Evolutionary conservation across 2,888 invertebrate genomes (phyloP), one percentile per base, ranked within the genome.

Genomic region (Julus scandinavius): DNA sequence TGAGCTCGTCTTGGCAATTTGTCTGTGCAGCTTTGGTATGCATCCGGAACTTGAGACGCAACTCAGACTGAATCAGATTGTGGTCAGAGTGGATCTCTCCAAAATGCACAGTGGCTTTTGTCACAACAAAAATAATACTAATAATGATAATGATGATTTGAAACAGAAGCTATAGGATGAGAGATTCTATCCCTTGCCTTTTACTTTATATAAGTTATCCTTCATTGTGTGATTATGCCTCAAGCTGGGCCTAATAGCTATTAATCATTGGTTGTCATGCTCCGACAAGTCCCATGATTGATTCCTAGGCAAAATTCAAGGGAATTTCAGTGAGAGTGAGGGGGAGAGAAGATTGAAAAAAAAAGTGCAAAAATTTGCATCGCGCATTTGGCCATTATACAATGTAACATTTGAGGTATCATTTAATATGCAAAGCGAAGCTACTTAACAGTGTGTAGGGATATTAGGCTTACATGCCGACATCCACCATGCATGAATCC

Each of bases 221-320:
- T 41, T 45, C 85, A 85, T 85, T 85, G 85, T 85, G 72, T 72
- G 72, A 20, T 72, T 72, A 72, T 72, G 72, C 85, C 85, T 85
- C 45, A 87, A 87, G 87, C 50, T 87, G 87, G 38, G 40, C 54
- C 87, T 50, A 87, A 45, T 54, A 58, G 87, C 87, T 54, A 87
- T 87, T 87, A 87, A 87, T 87, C 87, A 87, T 87, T 58, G 38
- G 54, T 87, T 87, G 87, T 50, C 87, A 87, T 54, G 40, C 45
- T 17, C 49, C 29, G 58, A 87, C 58, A 87, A 58, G 38, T 58
- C 50, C 17, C 45, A 58, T 87, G 87, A 87, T 87, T 87, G 87
- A 87, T 87, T 72, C 72, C 72, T 20, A 5, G 9, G 72, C 72
- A 11, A 72, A 29, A 72, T 72, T 29, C 72, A 29, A 29, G 72